A percentile compares a stretch with the other conserved stretches of the same genome.
Conservation (phyloP, 2,888 invertebrate genomes). For the Junonia oenone region DNA sequence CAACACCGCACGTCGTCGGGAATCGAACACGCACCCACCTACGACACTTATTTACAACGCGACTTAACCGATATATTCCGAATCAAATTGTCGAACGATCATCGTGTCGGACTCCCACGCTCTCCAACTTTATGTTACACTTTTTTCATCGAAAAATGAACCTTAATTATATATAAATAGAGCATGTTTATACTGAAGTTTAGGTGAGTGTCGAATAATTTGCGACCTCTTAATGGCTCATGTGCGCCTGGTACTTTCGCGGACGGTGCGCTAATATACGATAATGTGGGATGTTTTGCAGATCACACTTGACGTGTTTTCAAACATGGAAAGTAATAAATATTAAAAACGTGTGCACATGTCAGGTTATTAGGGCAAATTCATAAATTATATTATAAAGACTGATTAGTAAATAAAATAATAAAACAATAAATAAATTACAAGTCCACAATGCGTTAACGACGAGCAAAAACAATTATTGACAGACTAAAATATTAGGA, state of each 20-base stretch:
- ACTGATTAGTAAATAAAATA: too few species aligned
- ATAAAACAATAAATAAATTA: too few species aligned
- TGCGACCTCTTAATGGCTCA: slow-evolving; percentile 57
- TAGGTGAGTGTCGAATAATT: slow-evolving; percentile 48
- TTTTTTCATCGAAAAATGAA: slow-evolving; percentile 29
- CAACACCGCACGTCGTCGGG: slow-evolving; percentile 52
- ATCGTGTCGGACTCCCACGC: slow-evolving; percentile 68
- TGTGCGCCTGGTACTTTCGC: slow-evolving; percentile 52
- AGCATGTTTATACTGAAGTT: slow-evolving; percentile 19
- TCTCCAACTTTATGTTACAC: slow-evolving; percentile 28
- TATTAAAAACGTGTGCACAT: background rate
- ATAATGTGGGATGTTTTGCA: slow-evolving; percentile 5
- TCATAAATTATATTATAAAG: too few species aligned
- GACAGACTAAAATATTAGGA: too few species aligned
- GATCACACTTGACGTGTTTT: background rate
- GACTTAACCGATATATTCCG: slow-evolving; percentile 61
- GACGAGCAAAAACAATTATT: too few species aligned
- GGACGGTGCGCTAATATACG: slow-evolving; percentile 8
- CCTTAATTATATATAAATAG: slow-evolving; percentile 32
- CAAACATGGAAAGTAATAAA: background rate
- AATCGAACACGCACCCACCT: slow-evolving; percentile 61
- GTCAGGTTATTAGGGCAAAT: background rate
- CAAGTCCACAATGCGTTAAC: too few species aligned
- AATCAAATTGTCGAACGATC: slow-evolving; percentile 71
- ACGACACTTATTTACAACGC: slow-evolving; percentile 63